Conservation (phyloP, 1,140 invertebrate species). For the Archivesica marissinica region DNA sequence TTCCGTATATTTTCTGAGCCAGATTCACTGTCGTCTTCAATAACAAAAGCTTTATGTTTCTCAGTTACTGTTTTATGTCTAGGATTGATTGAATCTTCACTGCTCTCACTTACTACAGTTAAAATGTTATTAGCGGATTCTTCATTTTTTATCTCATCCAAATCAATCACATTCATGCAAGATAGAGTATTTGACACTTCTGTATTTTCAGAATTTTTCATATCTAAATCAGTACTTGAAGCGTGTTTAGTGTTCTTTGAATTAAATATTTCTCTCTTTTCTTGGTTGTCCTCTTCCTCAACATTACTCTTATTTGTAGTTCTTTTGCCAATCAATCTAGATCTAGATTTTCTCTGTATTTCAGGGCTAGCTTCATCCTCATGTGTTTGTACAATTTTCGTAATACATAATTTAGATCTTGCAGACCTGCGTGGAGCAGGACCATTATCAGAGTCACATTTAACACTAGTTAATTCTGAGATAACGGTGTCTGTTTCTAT, state of each 20-base stretch:
- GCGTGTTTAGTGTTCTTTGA: background rate
- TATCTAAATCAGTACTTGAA: no score
- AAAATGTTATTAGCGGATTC: no score
- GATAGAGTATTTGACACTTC: no score
- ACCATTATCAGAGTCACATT: background rate
- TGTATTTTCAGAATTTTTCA: no score
- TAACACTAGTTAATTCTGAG: background rate
- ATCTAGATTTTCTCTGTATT: slow-evolving; percentile 26
- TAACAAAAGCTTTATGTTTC: background rate
- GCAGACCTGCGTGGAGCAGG: background rate
- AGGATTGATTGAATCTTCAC: no score
- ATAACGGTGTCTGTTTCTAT: background rate
- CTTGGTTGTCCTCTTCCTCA: background rate
- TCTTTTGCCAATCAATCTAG: slow-evolving; percentile 2
- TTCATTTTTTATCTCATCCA: no score
- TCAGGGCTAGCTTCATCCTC: slow-evolving; percentile 2
- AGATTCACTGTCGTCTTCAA: slow-evolving; percentile 6
- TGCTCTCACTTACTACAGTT: no score
- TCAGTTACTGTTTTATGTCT: background rate
- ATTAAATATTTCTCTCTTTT: background rate
- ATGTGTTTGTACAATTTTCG: background rate
- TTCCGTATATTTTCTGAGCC: background rate
- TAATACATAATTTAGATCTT: slow-evolving; percentile 26
- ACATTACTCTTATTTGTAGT: background rate
- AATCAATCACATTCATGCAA: no score